Evolutionary conservation across 2,797 vertebrate species (phyloP), one percentile per base, ranked within the genome.

Genomic region (Gymnodraco acuticeps): DNA sequence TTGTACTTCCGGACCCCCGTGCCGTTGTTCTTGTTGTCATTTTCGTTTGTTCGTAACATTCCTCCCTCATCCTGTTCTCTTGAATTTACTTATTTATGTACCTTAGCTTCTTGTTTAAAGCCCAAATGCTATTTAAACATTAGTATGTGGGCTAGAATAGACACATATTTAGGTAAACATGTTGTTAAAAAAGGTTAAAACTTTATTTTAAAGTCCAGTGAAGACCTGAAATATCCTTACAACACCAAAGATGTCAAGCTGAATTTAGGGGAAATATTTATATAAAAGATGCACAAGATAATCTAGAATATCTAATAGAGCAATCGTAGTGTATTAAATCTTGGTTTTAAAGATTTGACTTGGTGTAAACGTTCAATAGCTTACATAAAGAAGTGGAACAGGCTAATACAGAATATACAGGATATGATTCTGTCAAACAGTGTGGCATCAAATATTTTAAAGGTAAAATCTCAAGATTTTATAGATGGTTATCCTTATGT

Each of bases 21-120:
- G 63, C 58, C 82, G 51, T 84, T 87, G 47, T 74, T 80, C 63
- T 80, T 78, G 43, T 71, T 87, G 64, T 88, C 60, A 52, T 80
- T 78, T 63, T 69, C 64, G 77, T 83, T 89, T 78, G 83, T 88
- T 86, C 70, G 89, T 33, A 33, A 33, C 73, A 67, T 84, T 85
- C 76, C 80, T 77, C 77, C 64, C 77, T 73, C 55, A 58, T 63
- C 60, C 62, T 71, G 59, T 77, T 85, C 38, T 77, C 54, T 83
- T 82, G 60, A 72, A 72, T 77, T 71, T 55, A 79, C 64, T 41
- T 68, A 15, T 47, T 23, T 0, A 11, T 65, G 43, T 54, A 78
- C 73, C 64, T 38, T 65, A 5, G 41, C 45, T 71, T 78, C 73
- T 78, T 78, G 62, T 83, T 78, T 77, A 56, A 83, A 83, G 64